Conservation (phyloP, 2,113 vertebrate genomes). For the Thamnaconus septentrionalis region DNA sequence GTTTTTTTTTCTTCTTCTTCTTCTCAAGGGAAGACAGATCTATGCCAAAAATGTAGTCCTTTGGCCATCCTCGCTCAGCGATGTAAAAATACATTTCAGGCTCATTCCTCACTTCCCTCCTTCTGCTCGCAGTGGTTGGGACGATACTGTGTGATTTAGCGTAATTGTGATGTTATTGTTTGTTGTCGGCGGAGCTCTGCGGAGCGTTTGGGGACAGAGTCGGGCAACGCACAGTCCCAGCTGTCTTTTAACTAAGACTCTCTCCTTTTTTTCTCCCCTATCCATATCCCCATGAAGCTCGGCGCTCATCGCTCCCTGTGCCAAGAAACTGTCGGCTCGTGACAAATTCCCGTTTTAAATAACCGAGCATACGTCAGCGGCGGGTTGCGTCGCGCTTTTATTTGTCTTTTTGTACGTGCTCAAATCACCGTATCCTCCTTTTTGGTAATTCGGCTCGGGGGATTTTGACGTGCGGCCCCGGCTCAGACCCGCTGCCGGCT, state of each 20-base stretch:
- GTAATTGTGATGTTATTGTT: constrained; percentile 68
- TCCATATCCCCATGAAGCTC: constrained; percentile 14
- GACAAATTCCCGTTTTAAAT: constrained; percentile 47
- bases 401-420: constrained; percentile 40
- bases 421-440: constrained; percentile 10
- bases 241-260: too few relatives aligned
- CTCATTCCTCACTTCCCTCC: constrained; percentile 50
- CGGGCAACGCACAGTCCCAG: background rate
- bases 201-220: constrained; percentile 27
- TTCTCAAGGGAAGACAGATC: constrained; percentile 68
- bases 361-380: constrained; percentile 37
- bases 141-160: constrained; percentile 55
- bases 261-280: too few relatives aligned
- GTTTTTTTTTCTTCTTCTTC: constrained; percentile 29
- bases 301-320: background rate
- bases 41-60: constrained; percentile 66
- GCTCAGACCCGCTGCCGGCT: constrained; percentile 22
- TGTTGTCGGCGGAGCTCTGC: constrained; percentile 45
- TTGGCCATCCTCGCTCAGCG: constrained; percentile 49
- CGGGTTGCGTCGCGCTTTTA: constrained; percentile 30
- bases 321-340: constrained; percentile 39
- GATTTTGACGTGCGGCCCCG: constrained; percentile 11
- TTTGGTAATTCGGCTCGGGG: too few relatives aligned
- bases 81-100: constrained; percentile 63
- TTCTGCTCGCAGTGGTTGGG: constrained; percentile 51